phyloP scores from a whole-genome alignment of 2,888 invertebrate genomes.

The Rhingia rostrata region DNA sequence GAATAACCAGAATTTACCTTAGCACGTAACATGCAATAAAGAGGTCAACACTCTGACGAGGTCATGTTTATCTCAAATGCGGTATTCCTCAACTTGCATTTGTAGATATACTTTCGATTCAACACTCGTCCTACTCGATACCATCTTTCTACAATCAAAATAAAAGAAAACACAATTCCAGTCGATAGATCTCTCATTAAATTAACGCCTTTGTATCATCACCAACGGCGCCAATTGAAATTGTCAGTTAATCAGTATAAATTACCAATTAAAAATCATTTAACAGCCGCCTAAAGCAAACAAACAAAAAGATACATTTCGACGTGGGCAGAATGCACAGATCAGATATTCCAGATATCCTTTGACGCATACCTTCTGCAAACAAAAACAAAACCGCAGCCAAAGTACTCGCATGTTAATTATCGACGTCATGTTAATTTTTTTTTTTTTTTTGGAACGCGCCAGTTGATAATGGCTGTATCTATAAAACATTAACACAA shows the following conservation, averaged over 20 bases:
- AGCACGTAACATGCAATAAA: background rate
- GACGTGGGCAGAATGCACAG: constrained; percentile 67
- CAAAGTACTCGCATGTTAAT: constrained; percentile 46
- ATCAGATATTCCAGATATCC: constrained; percentile 35
- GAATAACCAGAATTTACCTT: background rate
- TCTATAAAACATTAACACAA: constrained; percentile 30
- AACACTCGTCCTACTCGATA: constrained; percentile 42
- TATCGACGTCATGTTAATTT: constrained; percentile 32
- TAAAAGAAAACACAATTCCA: constrained; percentile 11
- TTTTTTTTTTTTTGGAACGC: too few relatives aligned
- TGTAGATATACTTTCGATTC: constrained; percentile 22
- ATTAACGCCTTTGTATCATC: constrained; percentile 49
- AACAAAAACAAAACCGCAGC: background rate
- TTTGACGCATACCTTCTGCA: constrained; percentile 14
- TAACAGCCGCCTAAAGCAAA: constrained; percentile 58
- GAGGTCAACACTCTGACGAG: background rate
- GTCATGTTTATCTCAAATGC: background rate
- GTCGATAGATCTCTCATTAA: constrained; percentile 32
- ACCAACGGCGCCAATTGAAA: constrained; percentile 55
- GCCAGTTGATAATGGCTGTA: too few relatives aligned
- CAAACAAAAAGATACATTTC: constrained; percentile 55
- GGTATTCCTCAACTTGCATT: background rate
- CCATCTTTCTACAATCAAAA: constrained; percentile 45
- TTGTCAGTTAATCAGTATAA: constrained; percentile 50
- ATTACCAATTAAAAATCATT: constrained; percentile 70